phyloP scores from a whole-genome alignment of 2,113 vertebrate genomes.

The Etheostoma cragini region DNA sequence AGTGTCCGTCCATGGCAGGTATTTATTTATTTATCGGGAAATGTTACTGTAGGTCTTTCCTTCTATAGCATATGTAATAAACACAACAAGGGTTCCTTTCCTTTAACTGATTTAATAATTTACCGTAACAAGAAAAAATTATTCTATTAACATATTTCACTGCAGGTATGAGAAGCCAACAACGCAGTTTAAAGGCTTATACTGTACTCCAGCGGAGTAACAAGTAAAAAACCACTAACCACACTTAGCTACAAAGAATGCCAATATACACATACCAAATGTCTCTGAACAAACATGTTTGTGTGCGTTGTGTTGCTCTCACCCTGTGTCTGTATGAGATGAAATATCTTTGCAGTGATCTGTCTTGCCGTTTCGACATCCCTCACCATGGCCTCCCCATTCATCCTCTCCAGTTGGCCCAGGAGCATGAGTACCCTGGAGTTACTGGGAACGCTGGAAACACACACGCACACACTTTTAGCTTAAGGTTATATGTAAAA shows the following conservation, averaged over 20 bases:
- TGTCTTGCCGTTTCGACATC: constrained; percentile 89
- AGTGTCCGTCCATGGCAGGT: too few species aligned
- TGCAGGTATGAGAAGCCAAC: neutral
- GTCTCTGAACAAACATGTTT: neutral
- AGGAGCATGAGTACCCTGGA: constrained; percentile 90
- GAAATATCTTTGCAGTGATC: constrained; percentile 94
- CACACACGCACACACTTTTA: constrained; percentile 23
- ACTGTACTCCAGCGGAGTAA: neutral
- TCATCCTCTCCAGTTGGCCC: constrained; percentile 93
- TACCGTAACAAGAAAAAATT: neutral
- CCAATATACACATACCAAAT: neutral
- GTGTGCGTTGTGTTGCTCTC: constrained; percentile 42
- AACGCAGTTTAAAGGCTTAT: neutral
- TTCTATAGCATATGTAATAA: neutral
- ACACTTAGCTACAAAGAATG: neutral
- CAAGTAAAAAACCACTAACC: constrained; percentile 13
- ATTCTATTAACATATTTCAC: neutral
- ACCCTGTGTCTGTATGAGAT: constrained; percentile 98
- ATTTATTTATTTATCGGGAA: too few species aligned
- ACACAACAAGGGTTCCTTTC: neutral
- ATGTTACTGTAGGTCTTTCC: neutral
- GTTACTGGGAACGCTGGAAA: constrained; percentile 86
- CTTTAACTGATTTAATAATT: neutral
- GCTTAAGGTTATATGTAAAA: neutral
- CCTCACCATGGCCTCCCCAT: constrained; percentile 80